Evolutionary conservation across 2,888 invertebrate genomes (phyloP).

Genomic region (Drosophila dives): DNA sequence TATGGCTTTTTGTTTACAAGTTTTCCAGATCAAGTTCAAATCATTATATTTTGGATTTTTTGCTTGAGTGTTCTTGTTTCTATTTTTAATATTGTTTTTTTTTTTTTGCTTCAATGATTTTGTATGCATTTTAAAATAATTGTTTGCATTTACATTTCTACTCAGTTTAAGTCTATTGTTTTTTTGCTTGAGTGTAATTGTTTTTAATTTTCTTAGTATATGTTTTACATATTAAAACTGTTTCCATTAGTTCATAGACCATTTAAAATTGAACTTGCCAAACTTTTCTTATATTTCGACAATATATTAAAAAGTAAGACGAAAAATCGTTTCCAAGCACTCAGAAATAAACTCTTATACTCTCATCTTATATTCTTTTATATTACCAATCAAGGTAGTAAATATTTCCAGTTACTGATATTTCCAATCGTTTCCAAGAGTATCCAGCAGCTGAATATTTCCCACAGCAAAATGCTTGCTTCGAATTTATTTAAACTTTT

Average conservation of each 20-base stretch:
- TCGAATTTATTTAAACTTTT: slow-evolving; percentile 1
- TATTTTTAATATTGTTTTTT: not conserved
- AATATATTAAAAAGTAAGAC: no score
- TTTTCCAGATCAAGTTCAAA: not conserved
- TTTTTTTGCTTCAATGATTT: not conserved
- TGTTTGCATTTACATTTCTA: not conserved
- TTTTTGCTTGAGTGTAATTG: no score
- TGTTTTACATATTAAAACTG: no score
- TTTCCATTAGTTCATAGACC: no score
- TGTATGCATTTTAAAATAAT: not conserved
- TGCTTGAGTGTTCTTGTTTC: not conserved
- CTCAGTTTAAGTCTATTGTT: not conserved
- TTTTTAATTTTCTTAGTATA: no score
- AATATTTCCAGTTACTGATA: not conserved
- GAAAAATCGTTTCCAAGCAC: no score
- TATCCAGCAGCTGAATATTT: no score
- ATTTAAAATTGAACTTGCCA: no score
- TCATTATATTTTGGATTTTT: not conserved
- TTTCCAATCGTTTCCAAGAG: not conserved
- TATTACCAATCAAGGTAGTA: no score
- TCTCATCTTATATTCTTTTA: no score
- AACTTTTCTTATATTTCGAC: no score
- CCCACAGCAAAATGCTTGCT: not conserved
- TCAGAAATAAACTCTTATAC: no score
- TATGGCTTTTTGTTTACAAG: not conserved